Conservation (phyloP, 2,888 invertebrate genomes). For the Morinoia aosen region DNA sequence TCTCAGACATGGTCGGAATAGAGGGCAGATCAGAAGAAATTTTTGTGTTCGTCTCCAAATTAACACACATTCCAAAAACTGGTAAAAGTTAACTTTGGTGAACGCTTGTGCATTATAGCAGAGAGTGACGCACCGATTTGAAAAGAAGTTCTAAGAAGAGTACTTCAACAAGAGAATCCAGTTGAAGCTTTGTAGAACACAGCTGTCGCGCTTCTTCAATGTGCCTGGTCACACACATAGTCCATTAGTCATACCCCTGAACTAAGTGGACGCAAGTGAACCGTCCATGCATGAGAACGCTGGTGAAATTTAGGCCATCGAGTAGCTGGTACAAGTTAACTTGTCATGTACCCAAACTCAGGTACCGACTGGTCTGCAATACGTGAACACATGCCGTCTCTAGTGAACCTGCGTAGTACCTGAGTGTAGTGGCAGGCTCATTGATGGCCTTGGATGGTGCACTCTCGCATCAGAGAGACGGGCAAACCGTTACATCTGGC, state of each 20-base stretch:
- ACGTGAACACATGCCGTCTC: neutral
- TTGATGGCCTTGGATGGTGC: neutral
- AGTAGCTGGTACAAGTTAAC: neutral
- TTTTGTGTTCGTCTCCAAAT: too few species aligned
- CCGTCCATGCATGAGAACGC: too few species aligned
- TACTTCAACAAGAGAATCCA: too few species aligned
- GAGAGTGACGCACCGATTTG: too few species aligned
- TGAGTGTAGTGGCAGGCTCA: neutral
- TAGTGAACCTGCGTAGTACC: neutral
- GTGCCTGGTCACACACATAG: neutral
- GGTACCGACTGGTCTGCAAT: neutral
- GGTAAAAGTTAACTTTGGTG: neutral
- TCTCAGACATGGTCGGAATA: too few species aligned
- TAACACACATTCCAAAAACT: too few species aligned
- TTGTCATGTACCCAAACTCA: neutral
- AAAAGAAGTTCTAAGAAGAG: too few species aligned
- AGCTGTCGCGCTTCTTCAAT: neutral
- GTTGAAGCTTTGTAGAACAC: too few species aligned
- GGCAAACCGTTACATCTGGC: neutral
- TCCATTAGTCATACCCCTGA: too few species aligned
- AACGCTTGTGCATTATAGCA: neutral
- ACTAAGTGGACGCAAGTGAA: too few species aligned
- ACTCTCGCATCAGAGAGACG: neutral
- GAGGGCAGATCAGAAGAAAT: too few species aligned
- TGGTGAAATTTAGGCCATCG: too few species aligned